These are phyloP conservation scores for Drosophila hawaiiensis DNA, from an alignment of 2,888 invertebrate species.

Conservation along the genomic window DNA sequence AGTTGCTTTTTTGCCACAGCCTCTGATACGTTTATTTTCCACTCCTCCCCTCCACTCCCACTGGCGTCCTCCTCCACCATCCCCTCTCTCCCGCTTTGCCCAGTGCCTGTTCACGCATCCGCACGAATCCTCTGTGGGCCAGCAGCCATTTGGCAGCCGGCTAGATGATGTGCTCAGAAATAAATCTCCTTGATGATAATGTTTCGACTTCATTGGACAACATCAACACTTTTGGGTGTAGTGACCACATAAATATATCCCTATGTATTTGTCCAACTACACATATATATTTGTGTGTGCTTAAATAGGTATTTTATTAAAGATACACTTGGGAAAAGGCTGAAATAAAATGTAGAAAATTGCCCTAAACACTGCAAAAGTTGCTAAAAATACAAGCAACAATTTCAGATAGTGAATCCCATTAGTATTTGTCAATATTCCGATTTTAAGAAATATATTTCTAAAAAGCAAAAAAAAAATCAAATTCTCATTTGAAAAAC, in stretches of 20 bases:
- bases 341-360: neutral
- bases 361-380: neutral
- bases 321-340: neutral
- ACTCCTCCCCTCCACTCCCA: neutral
- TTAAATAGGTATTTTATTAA: neutral
- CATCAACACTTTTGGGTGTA: constrained; percentile 23
- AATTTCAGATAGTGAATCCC: neutral
- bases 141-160: constrained; percentile 34
- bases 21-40: constrained; percentile 32
- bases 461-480: neutral
- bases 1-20: constrained; percentile 50
- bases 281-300: neutral
- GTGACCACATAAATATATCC: constrained; percentile 4
- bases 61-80: neutral
- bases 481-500: neutral
- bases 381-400: neutral
- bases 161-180: constrained; percentile 31
- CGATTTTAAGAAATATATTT: neutral
- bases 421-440: neutral
- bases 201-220: constrained; percentile 26
- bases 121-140: constrained; percentile 18
- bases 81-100: neutral
- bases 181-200: constrained; percentile 42
- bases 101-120: constrained; percentile 28
- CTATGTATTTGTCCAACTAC: neutral